Conservation (phyloP, 2,113 vertebrate species). For the Amphilophus citrinellus region DNA sequence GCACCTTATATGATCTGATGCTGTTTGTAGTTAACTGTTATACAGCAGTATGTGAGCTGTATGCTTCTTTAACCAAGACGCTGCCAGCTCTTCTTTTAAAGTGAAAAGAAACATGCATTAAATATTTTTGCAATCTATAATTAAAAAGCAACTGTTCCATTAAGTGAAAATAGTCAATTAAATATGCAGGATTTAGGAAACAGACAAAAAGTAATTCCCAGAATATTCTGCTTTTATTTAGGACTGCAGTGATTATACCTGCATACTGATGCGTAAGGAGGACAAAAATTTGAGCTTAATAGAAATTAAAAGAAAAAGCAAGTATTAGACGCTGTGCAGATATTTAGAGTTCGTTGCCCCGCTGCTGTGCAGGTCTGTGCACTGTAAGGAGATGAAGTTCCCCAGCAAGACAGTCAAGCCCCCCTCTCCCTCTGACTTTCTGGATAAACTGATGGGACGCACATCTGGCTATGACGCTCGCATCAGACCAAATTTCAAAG, state of each 20-base stretch:
- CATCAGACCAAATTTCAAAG: constrained; percentile 97
- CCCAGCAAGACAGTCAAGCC: constrained; percentile 76
- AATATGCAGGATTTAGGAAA: background rate
- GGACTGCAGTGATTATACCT: background rate
- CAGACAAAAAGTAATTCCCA: background rate
- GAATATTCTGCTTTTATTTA: background rate
- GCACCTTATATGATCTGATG: background rate
- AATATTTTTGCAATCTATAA: constrained; percentile 26
- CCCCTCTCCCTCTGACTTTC: constrained; percentile 92
- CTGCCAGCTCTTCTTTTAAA: background rate
- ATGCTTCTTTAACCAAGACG: background rate
- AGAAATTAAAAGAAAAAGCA: background rate
- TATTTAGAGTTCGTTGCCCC: background rate
- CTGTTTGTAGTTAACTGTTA: background rate
- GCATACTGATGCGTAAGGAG: background rate
- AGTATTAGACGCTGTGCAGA: background rate
- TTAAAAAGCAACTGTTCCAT: constrained; percentile 5
- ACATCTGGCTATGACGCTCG: constrained; percentile 95
- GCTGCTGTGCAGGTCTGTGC: constrained; percentile 79
- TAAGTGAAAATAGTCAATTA: background rate
- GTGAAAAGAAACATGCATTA: background rate
- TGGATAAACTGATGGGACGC: constrained; percentile 96
- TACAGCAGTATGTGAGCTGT: background rate
- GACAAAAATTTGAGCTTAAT: background rate
- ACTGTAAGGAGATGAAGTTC: constrained; percentile 86